Conservation (phyloP, 2,888 invertebrate genomes). For the Ophonus ardosiacus region DNA sequence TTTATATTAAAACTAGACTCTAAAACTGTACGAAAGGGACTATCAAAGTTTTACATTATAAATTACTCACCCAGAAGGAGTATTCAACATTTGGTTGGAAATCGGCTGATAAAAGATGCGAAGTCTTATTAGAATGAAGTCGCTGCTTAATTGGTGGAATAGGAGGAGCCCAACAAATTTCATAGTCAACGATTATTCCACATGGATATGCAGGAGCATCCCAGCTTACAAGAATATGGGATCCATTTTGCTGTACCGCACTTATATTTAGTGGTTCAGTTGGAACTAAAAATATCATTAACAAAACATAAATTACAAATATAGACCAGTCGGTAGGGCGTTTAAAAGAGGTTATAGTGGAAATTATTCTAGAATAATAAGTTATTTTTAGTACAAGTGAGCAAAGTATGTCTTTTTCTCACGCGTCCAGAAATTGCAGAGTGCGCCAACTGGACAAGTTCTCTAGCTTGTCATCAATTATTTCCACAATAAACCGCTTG, state of each 20-base stretch:
- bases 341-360: no score
- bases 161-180: conserved; percentile 82
- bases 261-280: conserved; percentile 83
- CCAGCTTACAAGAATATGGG: conserved; percentile 84
- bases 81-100: conserved; percentile 81
- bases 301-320: conserved; percentile 7
- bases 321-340: no score
- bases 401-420: no score
- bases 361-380: no score
- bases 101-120: conserved; percentile 78
- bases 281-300: conserved; percentile 77
- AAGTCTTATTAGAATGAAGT: conserved; percentile 75
- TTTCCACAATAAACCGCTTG: no score
- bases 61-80: conserved; percentile 83
- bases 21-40: no score
- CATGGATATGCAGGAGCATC: conserved; percentile 81
- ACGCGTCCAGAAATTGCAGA: no score
- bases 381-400: no score
- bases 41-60: no score
- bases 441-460: no score
- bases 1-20: no score
- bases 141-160: conserved; percentile 78
- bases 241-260: conserved; percentile 81
- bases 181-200: conserved; percentile 81
- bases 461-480: no score